Base-by-base conservation (phyloP, 2,888 invertebrate species). In the Cryptus armator region DNA sequence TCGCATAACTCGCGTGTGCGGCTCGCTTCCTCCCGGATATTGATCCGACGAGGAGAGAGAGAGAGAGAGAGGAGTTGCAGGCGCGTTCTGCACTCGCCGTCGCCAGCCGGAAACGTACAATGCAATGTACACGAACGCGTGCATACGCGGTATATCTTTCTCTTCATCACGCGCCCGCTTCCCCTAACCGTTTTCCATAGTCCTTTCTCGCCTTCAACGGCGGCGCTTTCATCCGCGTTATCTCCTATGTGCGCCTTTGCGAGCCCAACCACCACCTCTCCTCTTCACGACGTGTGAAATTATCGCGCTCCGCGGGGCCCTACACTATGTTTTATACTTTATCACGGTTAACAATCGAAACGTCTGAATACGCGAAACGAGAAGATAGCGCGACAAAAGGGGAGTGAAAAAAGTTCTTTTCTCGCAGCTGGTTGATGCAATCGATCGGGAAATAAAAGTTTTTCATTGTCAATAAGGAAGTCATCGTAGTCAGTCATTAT, bases 11-110 rank as follows among this genome's bases (percentile, higher is more conserved):
- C 44, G 16, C 46, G 53, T 24, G 83, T 62, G 44, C 62, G 62
- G 43, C 72, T 75, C 79, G 64, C 77, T 79, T 82, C 81, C 81
- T 85, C 85, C 81, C 81, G 81, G 85, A 81, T 85, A 85, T 85
- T 82, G 85, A 85, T 85, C 85, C 78, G 67, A 37, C 77, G 72
- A 76, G 24, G 70, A 53, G 75, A 59, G 75, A 67, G 76, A 76
- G 76, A 76, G 82, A 68, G 67, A 77, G 53, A 51, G 62, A 29
- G 32, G 10, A n/a, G 37, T 37, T 37, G 37, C 37, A 37, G 37
- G 37, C 37, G 37, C 37, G 37, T 37, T 37, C 12, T 64, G 64
- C 75, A 75, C 62, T 29, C 74, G 37, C 46, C 85, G 74, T 72
- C 70, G 66, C 64, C 48, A 59, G 24, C 81, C 81, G 85, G 81